Percentiles rank a stretch among this genome's conserved stretches.
Conservation (phyloP, 2,797 vertebrate species). For the Diplodus sargus region DNA sequence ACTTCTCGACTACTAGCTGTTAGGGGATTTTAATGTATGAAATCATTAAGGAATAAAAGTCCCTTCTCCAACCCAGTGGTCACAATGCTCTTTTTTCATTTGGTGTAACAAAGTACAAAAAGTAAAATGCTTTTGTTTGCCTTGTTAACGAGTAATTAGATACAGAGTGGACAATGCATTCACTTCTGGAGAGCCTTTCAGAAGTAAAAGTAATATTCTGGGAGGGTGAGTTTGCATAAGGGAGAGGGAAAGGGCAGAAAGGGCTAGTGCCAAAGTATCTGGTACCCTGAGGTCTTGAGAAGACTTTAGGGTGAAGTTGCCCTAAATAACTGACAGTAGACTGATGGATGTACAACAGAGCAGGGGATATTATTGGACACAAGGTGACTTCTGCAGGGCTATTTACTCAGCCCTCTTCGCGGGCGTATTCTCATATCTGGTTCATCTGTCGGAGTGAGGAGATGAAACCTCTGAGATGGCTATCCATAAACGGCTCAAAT, state of each 20-base stretch:
- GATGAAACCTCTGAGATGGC: constrained; percentile 54
- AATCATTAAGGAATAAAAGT: not conserved
- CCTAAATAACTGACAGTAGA: constrained; percentile 76
- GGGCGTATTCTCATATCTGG: constrained; percentile 62
- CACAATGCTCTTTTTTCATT: not conserved
- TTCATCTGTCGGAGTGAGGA: constrained; percentile 60
- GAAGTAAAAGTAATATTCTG: constrained; percentile 40
- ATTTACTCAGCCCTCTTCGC: constrained; percentile 60
- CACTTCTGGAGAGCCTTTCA: constrained; percentile 21
- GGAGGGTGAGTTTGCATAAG: constrained; percentile 26
- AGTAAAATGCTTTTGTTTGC: not conserved
- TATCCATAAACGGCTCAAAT: constrained; percentile 61
- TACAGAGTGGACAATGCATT: constrained; percentile 8
- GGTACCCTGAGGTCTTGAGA: constrained; percentile 57
- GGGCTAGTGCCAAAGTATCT: constrained; percentile 46
- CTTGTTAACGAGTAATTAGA: not conserved
- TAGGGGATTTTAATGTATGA: not conserved
- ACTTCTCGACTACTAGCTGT: not conserved
- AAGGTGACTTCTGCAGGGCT: constrained; percentile 75
- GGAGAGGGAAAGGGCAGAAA: constrained; percentile 21
- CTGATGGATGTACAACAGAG: constrained; percentile 74
- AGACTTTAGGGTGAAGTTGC: constrained; percentile 70
- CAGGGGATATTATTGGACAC: constrained; percentile 70
- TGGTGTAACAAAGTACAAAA: not conserved
- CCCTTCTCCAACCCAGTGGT: not conserved